Evolutionary conservation across 2,113 vertebrate genomes (phyloP), one percentile per base, ranked within the genome.

Genomic region (Carassius auratus): DNA sequence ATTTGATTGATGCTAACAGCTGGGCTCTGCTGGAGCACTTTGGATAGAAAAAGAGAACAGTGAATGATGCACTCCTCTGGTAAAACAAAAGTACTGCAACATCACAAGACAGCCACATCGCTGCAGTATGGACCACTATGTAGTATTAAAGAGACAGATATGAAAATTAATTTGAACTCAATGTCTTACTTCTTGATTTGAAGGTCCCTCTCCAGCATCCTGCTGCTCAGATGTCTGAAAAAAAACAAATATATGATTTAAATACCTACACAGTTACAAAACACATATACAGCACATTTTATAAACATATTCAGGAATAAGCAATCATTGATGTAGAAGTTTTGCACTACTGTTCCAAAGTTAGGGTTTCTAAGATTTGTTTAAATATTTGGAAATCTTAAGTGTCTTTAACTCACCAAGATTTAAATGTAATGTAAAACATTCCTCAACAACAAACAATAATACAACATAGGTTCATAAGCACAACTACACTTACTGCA

Each of bases 21-120:
- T 48, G 45, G 38, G 97, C 97, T 93, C 98, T 94, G 82, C 86
- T 92, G 86, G 95, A 96, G 76, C 93, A 91, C 98, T 99, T 90
- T 75, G 92, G 26, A 33, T 2, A 78, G 10, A 59, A 15, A 78
- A 78, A 74, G 59, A 6, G 80, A 55, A 48, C 50, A 52, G 66
- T 66, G 23, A 79, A 79, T 33, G 30, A 48, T 13, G 52, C n/a
- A 2, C 73, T 4, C 2, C 0, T 30, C 12, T 64, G 61, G 71
- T 38, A 10, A 50, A n/a, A 61, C 5, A 38, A 2, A 15, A 0
- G 50, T 26, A 83, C 14, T 75, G 61, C 83, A 86, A 2, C 9
- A 66, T 26, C 57, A 13, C 5, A 81, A 17, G 8, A n/a, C 4
- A 12, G 21, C 38, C 23, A 19, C 38, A 48, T 2, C n/a, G 19